Percentiles rank a stretch among this genome's conserved stretches.
Conservation (phyloP, 2,888 invertebrate genomes). For the Pandemis corylana region DNA sequence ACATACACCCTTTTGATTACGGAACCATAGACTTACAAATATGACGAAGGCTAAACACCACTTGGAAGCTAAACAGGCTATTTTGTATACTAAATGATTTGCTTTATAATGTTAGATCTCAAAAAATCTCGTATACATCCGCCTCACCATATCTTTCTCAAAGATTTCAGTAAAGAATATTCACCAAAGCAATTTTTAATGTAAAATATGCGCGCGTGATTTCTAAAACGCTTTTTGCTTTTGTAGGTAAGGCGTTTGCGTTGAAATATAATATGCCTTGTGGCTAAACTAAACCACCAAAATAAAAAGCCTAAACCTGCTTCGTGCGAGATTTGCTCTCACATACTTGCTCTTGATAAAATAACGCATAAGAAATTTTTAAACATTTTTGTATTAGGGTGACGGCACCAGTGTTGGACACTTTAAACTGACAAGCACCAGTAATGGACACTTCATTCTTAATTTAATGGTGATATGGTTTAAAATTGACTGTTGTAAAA, state of each 20-base stretch:
- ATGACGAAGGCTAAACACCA: too few species aligned
- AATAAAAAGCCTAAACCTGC: conserved; percentile 24
- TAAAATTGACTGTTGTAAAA: too few species aligned
- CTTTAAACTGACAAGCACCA: too few species aligned
- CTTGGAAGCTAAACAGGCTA: too few species aligned
- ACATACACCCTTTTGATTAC: background rate
- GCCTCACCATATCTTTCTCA: background rate
- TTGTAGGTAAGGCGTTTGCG: conserved; percentile 11
- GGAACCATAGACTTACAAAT: too few species aligned
- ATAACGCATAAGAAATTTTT: conserved; percentile 4
- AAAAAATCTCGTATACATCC: background rate
- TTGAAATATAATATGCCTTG: conserved; percentile 15
- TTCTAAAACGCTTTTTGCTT: conserved; percentile 23
- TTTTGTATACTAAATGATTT: too few species aligned
- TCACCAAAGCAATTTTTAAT: conserved; percentile 3
- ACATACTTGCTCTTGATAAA: conserved; percentile 46
- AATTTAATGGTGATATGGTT: too few species aligned
- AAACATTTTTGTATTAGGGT: background rate
- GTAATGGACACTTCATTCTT: too few species aligned
- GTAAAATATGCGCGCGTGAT: conserved; percentile 8
- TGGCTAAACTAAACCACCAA: conserved; percentile 5
- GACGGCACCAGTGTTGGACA: too few species aligned
- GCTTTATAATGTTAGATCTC: background rate
- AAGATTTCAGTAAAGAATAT: background rate
- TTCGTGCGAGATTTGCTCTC: conserved; percentile 46